Evolutionary conservation across 2,888 invertebrate genomes (phyloP), one percentile per base, ranked within the genome.

Genomic region (Darwinula stevensoni): DNA sequence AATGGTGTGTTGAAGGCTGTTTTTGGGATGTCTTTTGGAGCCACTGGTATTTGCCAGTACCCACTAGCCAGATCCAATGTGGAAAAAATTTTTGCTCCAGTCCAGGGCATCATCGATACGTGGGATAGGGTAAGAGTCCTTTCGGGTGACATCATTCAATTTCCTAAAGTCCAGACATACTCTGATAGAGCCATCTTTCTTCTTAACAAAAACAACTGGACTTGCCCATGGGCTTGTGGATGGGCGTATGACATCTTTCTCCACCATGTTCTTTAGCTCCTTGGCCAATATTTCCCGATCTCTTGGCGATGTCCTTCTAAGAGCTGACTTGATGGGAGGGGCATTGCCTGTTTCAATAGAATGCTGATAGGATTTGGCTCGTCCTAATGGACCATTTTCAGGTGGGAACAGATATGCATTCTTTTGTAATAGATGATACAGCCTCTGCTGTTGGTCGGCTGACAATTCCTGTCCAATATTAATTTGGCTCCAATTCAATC

Each of bases 131-230:
- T 39, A 41, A 0, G 22, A 27, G 14, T 42, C 39, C 14, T 35
- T 35, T 4, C 26, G 32, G 1, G 40, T 39, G 6, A 38, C 31
- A 2, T 12, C 12, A 31, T 45, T 45, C 5, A 44, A 18, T 5
- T 18, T 31, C 12, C 43, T 27, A 28, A 39, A 46, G 27, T 45
- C 45, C 5, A 42, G 35, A 27, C 43, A 43, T 11, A 40, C 38
- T 29, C 39, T 37, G 22, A 31, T 36, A 4, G 30, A 32, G n/a
- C 41, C 44, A 34, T 44, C 39, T 33, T 45, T 46, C 38, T 50
- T 52, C 13, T 39, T 39, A 2, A 48, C 47, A 1, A 52, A 29
- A 2, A 49, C 45, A 3, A 49, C 39, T 1, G 48, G 49, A 2
- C 44, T 39, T 3, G 43, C 38, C 45, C 45, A 52, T 1, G 49